A percentile compares a stretch with the other conserved stretches of the same genome.
phyloP scores from a whole-genome alignment of 2,888 invertebrate genomes.

The Netelia virgata region DNA sequence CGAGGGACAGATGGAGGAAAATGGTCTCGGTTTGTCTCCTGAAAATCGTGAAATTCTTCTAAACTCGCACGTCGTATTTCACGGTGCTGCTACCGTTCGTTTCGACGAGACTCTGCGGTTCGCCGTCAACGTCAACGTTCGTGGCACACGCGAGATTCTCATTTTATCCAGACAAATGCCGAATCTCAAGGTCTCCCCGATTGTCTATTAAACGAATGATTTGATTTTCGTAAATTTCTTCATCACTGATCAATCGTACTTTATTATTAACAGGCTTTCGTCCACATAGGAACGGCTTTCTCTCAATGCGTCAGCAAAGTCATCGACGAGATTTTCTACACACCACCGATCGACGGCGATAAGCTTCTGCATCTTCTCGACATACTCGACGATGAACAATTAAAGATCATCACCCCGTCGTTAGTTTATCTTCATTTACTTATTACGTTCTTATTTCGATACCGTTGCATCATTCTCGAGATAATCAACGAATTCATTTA shows the following conservation, averaged over 20 bases:
- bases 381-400: slow-evolving; percentile 77
- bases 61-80: slow-evolving; percentile 89
- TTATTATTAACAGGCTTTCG: slow-evolving; percentile 76
- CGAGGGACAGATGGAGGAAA: slow-evolving; percentile 86
- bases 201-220: slow-evolving; percentile 7
- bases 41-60: slow-evolving; percentile 85
- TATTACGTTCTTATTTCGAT: background rate
- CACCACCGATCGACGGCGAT: slow-evolving; percentile 77
- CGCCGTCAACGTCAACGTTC: slow-evolving; percentile 90
- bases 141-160: slow-evolving; percentile 89
- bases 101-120: slow-evolving; percentile 90
- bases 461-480: too few species aligned
- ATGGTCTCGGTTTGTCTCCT: slow-evolving; percentile 85
- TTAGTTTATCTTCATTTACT: slow-evolving; percentile 70
- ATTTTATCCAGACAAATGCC: slow-evolving; percentile 88
- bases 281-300: slow-evolving; percentile 83
- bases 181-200: slow-evolving; percentile 87
- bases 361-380: slow-evolving; percentile 78
- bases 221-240: background rate
- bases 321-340: slow-evolving; percentile 82
- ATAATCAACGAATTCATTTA: too few species aligned
- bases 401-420: slow-evolving; percentile 77
- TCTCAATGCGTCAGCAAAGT: slow-evolving; percentile 77
- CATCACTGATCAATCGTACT: background rate
- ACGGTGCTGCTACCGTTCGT: slow-evolving; percentile 91